These are phyloP conservation scores for Merodon equestris DNA, from an alignment of 2,888 invertebrate species.

Conservation along the genomic window DNA sequence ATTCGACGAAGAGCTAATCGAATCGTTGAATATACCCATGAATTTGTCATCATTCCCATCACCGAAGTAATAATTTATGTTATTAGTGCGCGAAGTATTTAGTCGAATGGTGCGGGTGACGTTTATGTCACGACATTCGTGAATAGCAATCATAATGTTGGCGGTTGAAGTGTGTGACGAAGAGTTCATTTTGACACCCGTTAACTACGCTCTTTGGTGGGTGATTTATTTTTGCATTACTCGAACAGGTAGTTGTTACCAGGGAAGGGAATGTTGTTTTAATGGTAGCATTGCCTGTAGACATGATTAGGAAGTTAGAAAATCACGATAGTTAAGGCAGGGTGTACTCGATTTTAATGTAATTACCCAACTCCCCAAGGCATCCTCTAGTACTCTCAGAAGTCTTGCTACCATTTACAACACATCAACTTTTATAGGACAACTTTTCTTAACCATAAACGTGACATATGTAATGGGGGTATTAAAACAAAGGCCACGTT, in stretches of 20 bases:
- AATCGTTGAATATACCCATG: conserved; percentile 47
- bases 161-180: conserved; percentile 26
- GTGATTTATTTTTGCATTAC: conserved; percentile 41
- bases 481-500: too few relatives aligned
- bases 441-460: too few relatives aligned
- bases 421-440: too few relatives aligned
- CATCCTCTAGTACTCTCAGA: too few relatives aligned
- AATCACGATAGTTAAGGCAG: too few relatives aligned
- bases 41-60: conserved; percentile 32
- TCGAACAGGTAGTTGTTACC: conserved; percentile 14
- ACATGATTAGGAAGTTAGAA: not conserved
- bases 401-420: too few relatives aligned
- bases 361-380: too few relatives aligned
- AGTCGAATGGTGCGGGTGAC: conserved; percentile 42
- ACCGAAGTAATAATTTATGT: conserved; percentile 39
- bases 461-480: too few relatives aligned
- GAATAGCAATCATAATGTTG: conserved; percentile 39
- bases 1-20: conserved; percentile 38
- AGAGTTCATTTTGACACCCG: conserved; percentile 43
- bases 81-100: conserved; percentile 34
- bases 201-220: not conserved
- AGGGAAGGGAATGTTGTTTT: not conserved
- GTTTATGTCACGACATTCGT: conserved; percentile 53
- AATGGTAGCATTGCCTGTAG: conserved; percentile 4
- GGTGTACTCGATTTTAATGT: too few relatives aligned